Percentiles rank a stretch among this genome's conserved stretches.
phyloP scores from a whole-genome alignment of 2,797 vertebrate species.

The Spheniscus humboldti region DNA sequence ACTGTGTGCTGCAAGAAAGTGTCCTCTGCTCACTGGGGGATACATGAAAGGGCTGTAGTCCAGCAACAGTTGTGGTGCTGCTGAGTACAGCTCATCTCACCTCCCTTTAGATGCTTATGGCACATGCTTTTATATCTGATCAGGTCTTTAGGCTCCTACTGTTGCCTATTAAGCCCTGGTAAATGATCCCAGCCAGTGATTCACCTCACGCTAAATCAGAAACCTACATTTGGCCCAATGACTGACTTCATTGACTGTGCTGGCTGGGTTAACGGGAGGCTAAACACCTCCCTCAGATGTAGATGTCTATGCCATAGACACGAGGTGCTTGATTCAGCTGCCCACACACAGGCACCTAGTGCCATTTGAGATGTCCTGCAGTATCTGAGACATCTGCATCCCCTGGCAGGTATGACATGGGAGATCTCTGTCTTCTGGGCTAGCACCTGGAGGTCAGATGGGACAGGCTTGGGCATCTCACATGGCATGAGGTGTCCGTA shows the following conservation, averaged over 20 bases:
- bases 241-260: background rate
- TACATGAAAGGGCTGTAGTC: background rate
- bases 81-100: background rate
- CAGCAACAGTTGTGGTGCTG: background rate
- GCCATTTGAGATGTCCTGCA: background rate
- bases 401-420: background rate
- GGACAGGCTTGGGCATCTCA: background rate
- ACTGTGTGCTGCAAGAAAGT: background rate
- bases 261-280: background rate
- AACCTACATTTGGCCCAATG: background rate
- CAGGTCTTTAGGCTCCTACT: background rate
- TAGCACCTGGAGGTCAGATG: background rate
- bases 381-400: background rate
- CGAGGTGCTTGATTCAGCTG: background rate
- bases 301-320: background rate
- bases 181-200: background rate
- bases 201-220: background rate
- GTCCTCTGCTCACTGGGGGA: background rate
- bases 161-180: background rate
- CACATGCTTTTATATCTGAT: background rate
- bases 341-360: background rate
- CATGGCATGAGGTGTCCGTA: background rate
- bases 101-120: background rate
- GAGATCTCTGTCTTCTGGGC: background rate
- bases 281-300: background rate